Percentiles rank a stretch among this genome's conserved stretches.
Conservation (phyloP, 37 sponge, comb jelly and placozoan species). For the Beroe forskalii region DNA sequence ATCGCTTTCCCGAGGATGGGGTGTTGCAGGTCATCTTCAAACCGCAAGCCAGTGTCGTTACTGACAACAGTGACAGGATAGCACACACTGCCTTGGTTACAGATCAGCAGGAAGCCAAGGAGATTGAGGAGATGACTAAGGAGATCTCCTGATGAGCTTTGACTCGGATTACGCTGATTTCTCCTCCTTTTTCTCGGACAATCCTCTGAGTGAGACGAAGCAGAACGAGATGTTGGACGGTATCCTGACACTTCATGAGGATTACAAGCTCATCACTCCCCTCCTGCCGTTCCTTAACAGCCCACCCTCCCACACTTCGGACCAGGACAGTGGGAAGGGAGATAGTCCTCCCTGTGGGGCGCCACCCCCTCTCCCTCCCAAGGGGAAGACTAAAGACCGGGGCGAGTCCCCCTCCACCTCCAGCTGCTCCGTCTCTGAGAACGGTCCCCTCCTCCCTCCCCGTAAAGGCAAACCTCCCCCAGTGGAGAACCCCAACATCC, state of each 20-base stretch:
- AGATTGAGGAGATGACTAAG: constrained; percentile 23
- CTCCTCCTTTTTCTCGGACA: constrained; percentile 52
- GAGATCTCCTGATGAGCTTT: constrained; percentile 60
- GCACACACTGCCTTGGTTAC: constrained; percentile 32
- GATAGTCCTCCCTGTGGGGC: constrained; percentile 40
- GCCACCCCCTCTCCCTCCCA: constrained; percentile 55
- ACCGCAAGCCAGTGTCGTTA: constrained; percentile 18
- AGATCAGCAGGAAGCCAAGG: constrained; percentile 45
- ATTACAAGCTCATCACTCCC: constrained; percentile 51
- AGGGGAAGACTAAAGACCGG: constrained; percentile 2
- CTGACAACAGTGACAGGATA: constrained; percentile 9
- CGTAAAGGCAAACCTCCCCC: neutral
- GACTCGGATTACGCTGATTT: constrained; percentile 63
- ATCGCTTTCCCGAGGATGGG: constrained; percentile 16
- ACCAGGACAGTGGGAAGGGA: constrained; percentile 38
- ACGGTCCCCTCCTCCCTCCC: neutral
- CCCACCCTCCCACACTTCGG: neutral
- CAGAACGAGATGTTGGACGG: constrained; percentile 40
- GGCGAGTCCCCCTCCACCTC: neutral
- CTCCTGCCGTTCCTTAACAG: constrained; percentile 1
- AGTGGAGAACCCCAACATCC: neutral
- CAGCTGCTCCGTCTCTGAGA: neutral
- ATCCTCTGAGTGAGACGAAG: constrained; percentile 36
- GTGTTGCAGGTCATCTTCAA: constrained; percentile 40
- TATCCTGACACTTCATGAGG: neutral